phyloP scores from a whole-genome alignment of 2,797 vertebrate genomes.

The Eremophila alpestris region DNA sequence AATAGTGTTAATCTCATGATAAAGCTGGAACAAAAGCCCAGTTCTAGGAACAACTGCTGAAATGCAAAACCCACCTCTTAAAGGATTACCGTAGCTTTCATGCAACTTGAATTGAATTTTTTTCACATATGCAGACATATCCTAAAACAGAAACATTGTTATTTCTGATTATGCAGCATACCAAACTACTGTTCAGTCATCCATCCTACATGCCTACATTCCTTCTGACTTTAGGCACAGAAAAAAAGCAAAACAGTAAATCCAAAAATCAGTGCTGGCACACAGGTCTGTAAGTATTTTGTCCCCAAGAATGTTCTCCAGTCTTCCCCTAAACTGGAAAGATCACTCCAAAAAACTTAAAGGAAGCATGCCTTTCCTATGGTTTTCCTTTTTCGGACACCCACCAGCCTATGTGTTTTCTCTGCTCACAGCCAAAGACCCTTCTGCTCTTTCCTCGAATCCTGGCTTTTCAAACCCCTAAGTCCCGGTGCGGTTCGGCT shows the following conservation, averaged over 20 bases:
- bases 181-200: too few relatives aligned
- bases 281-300: fast-evolving
- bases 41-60: background rate
- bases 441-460: too few relatives aligned
- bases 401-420: fast-evolving
- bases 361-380: fast-evolving
- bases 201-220: fast-evolving
- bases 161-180: background rate
- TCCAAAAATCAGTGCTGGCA: fast-evolving
- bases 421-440: background rate
- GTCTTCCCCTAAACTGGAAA: background rate
- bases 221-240: too few relatives aligned
- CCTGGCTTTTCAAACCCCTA: background rate
- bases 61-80: conserved; percentile 83
- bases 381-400: too few relatives aligned
- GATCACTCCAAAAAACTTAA: fast-evolving
- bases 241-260: fast-evolving
- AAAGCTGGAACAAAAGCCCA: background rate
- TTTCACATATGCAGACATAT: conserved; percentile 98
- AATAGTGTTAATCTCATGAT: background rate
- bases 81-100: conserved; percentile 95
- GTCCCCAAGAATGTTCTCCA: fast-evolving
- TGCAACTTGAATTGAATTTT: conserved; percentile 99
- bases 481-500: background rate
- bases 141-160: conserved; percentile 75